These are phyloP conservation scores for Suillia variegata DNA, from an alignment of 2,888 invertebrate genomes.

Conservation along the genomic window DNA sequence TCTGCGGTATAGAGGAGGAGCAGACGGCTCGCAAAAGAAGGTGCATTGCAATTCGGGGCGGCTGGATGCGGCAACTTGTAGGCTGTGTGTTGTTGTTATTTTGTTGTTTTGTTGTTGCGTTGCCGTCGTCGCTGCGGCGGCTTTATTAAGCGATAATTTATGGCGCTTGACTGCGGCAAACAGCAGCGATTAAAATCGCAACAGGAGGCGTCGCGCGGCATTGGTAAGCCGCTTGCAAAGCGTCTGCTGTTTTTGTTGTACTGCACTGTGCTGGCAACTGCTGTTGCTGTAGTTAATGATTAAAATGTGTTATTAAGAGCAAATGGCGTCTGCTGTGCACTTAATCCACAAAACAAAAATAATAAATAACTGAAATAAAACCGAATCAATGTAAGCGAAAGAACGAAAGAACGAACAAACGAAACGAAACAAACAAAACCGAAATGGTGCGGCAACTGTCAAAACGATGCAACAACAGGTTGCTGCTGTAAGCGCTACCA, in stretches of 20 bases:
- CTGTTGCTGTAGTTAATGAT: neutral
- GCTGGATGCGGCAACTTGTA: neutral
- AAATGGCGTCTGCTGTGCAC: neutral
- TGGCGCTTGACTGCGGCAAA: slow-evolving; percentile 20
- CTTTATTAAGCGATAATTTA: slow-evolving; percentile 31
- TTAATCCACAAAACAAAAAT: neutral
- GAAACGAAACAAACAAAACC: no score
- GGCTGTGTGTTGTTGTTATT: slow-evolving; percentile 1
- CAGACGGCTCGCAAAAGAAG: neutral
- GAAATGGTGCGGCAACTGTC: no score
- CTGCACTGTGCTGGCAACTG: neutral
- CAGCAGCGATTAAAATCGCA: slow-evolving; percentile 27
- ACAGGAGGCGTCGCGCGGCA: slow-evolving; percentile 8
- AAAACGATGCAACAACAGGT: no score
- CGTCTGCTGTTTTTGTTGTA: neutral
- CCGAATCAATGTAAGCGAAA: no score
- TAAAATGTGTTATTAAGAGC: neutral
- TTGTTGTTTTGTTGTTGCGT: no score
- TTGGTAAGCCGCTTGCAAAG: no score
- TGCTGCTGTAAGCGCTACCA: no score
- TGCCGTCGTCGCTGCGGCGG: no score
- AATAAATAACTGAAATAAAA: no score
- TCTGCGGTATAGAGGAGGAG: no score
- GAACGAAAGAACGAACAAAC: no score
- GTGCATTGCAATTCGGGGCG: neutral